Conservation (phyloP, 2,113 vertebrate species). For the Platysternon megacephalum region DNA sequence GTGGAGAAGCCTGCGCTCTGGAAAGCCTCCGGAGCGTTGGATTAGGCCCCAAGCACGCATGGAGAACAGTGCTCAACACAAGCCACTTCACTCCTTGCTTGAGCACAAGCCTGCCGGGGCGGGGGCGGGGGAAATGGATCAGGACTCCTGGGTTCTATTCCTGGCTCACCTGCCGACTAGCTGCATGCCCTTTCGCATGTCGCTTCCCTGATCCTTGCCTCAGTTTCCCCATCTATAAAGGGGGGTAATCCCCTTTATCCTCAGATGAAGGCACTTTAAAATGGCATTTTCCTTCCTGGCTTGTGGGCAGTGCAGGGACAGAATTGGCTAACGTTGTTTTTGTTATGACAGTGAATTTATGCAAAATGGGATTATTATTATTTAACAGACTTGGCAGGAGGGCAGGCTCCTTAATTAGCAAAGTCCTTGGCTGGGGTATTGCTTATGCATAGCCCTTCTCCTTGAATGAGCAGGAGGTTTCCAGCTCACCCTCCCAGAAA, state of each 20-base stretch:
- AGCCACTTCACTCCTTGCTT: neutral
- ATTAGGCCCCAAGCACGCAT: neutral
- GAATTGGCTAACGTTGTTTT: neutral
- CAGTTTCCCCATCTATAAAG: neutral
- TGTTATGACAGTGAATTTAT: neutral
- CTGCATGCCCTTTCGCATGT: neutral
- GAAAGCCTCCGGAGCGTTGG: neutral
- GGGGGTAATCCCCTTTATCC: neutral
- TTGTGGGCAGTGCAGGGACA: neutral
- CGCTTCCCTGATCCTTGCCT: neutral
- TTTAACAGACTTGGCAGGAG: neutral
- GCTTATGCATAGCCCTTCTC: neutral
- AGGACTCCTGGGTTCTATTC: neutral
- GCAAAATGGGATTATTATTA: neutral
- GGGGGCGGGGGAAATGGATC: neutral
- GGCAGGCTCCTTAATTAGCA: neutral
- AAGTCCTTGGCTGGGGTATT: neutral
- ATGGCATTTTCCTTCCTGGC: neutral
- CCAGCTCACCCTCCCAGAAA: neutral
- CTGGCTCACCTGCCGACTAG: neutral
- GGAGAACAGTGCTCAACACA: neutral
- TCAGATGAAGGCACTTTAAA: neutral
- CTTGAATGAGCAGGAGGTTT: neutral
- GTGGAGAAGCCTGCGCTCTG: rapidly evolving
- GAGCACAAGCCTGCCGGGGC: neutral